A percentile compares a stretch with the other conserved stretches of the same genome.
Conservation (phyloP, 2,888 invertebrate genomes). For the Dione vanillae region DNA sequence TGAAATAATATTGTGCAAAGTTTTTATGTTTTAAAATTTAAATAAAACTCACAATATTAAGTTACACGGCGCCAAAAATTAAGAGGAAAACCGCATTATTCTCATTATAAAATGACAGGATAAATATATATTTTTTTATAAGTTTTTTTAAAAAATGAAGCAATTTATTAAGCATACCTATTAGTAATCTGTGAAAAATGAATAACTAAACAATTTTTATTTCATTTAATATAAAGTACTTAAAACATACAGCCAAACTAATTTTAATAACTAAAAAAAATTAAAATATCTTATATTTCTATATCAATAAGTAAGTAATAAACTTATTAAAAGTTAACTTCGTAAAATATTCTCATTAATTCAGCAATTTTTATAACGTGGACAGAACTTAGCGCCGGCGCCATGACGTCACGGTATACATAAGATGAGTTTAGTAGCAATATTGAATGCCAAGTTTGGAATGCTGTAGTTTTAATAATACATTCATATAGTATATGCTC, state of each 20-base stretch:
- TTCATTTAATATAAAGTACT: too few species aligned
- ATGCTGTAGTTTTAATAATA: constrained; percentile 14
- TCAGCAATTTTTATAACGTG: constrained; percentile 33
- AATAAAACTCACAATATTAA: constrained; percentile 31
- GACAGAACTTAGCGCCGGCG: constrained; percentile 70
- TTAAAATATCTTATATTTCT: constrained; percentile 5
- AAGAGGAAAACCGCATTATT: constrained; percentile 7
- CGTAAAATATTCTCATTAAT: constrained; percentile 36
- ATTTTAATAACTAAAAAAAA: too few species aligned
- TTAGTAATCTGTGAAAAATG: too few species aligned
- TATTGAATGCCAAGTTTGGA: constrained; percentile 37
- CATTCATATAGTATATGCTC: neutral
- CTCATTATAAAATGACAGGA: neutral
- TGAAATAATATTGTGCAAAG: neutral
- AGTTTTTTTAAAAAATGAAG: too few species aligned
- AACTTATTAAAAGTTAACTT: neutral
- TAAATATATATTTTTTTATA: too few species aligned
- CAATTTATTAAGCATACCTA: too few species aligned
- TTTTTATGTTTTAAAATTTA: constrained; percentile 19
- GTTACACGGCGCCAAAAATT: constrained; percentile 34
- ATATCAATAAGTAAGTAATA: neutral
- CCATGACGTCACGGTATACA: constrained; percentile 53
- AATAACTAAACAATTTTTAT: too few species aligned
- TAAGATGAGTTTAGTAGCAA: constrained; percentile 44
- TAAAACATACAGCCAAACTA: too few species aligned